Evolutionary conservation across 2,797 vertebrate species (phyloP), one percentile per base, ranked within the genome.

Genomic region (Spea hammondii): DNA sequence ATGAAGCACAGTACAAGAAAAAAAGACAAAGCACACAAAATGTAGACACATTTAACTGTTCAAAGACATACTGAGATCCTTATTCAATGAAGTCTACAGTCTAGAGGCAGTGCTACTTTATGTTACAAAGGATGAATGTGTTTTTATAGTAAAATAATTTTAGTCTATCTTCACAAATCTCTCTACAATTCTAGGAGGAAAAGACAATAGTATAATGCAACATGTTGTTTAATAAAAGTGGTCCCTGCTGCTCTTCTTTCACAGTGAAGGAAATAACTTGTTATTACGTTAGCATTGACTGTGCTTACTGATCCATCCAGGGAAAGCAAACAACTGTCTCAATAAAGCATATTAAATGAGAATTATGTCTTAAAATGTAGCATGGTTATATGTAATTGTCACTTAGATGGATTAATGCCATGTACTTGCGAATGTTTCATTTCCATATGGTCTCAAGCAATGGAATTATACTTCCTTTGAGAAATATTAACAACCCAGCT

Each of bases 331-430:
- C 50, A 75, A 66, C 14, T 13, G 17, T 14, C 0, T 0, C 84
- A 82, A 83, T 8, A 70, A 78, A 65, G 13, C 70, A 62, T 66
- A 73, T 71, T 83, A 84, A 85, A 82, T 67, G 44, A 77, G 65
- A 80, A 79, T 84, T 84, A 78, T 81, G 76, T 82, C 80, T 82
- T 82, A 76, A 83, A 79, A 8, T 51, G 70, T 76, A 9, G 17
- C 68, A 51, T 3, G 1, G 74, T 82, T 84, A 48, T 65, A 17
- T 59, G 74, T 86, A 72, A 84, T 45, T 83, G 74, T 82, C 84
- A 76, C 13, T 78, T 82, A 81, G 13, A 55, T 65, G 17, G n/a
- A 62, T 79, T 83, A 82, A 70, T 74, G 78, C 17, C 75, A 82
- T 62, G 74, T 77, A 70, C 57, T 69, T 50, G 65, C 71, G 4